Conservation (phyloP, 2,113 vertebrate species). For the Coryphaenoides rupestris region DNA sequence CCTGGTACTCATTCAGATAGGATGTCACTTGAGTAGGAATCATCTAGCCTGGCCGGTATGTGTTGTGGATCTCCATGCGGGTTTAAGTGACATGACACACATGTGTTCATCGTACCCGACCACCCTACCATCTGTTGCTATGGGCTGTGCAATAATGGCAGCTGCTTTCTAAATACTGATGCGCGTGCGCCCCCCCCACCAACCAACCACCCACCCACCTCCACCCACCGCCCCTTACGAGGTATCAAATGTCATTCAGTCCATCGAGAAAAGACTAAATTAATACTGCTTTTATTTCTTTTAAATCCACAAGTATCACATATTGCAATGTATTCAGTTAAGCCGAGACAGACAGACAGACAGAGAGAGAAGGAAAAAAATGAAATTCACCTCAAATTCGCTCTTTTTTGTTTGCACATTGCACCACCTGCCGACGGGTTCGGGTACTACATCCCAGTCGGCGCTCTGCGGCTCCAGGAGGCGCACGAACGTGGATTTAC, state of each 20-base stretch:
- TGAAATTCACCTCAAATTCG: slow-evolving; percentile 79
- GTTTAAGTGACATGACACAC: not conserved
- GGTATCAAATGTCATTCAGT: not conserved
- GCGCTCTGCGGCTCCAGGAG: slow-evolving; percentile 77
- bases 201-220: no score
- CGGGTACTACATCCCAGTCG: slow-evolving; percentile 91
- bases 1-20: no score
- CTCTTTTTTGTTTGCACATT: slow-evolving; percentile 78
- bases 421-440: slow-evolving; percentile 94
- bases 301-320: no score
- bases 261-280: no score
- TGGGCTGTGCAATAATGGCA: slow-evolving; percentile 48
- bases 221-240: not conserved
- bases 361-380: no score
- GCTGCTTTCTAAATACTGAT: slow-evolving; percentile 58
- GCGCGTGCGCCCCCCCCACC: no score
- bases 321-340: no score
- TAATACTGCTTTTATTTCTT: no score
- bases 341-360: no score
- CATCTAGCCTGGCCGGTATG: no score
- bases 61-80: not conserved
- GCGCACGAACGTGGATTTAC: slow-evolving; percentile 90
- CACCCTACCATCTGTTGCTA: slow-evolving; percentile 50
- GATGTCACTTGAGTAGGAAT: no score
- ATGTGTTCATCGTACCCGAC: no score